phyloP scores from a whole-genome alignment of 1,140 invertebrate species.

The Solenopsis fugax region DNA sequence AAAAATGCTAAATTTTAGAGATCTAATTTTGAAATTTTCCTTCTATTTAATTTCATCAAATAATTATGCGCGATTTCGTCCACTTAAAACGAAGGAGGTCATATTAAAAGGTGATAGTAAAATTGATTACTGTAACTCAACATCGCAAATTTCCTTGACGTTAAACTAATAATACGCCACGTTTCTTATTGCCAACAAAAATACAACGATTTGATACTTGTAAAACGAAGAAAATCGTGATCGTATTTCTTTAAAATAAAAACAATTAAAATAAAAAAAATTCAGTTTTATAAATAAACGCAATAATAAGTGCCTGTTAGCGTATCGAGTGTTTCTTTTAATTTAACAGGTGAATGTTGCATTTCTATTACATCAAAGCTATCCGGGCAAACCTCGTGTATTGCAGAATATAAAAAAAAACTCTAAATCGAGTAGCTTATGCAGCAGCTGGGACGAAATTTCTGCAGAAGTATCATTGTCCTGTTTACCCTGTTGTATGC shows the following conservation, averaged over 20 bases:
- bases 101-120: conserved; percentile 1
- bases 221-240: not conserved
- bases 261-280: not conserved
- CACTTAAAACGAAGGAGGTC: conserved; percentile 1
- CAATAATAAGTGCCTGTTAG: not conserved
- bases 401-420: conserved; percentile 46
- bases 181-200: not conserved
- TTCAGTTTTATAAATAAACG: conserved; percentile 10
- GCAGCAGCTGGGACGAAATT: conserved; percentile 59
- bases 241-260: not conserved
- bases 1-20: not conserved
- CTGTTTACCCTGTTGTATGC: conserved; percentile 39
- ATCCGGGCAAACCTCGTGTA: not conserved
- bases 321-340: not conserved
- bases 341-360: conserved; percentile 23
- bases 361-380: conserved; percentile 21
- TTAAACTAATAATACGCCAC: not conserved
- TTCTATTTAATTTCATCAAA: not conserved
- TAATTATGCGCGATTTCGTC: not conserved
- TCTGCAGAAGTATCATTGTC: conserved; percentile 57
- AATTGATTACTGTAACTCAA: conserved; percentile 36
- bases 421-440: conserved; percentile 54
- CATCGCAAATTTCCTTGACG: conserved; percentile 9
- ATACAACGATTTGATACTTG: not conserved
- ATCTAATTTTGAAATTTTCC: not conserved